Conservation (phyloP, 2,888 invertebrate species). For the Disparrhopalites patrizii region DNA sequence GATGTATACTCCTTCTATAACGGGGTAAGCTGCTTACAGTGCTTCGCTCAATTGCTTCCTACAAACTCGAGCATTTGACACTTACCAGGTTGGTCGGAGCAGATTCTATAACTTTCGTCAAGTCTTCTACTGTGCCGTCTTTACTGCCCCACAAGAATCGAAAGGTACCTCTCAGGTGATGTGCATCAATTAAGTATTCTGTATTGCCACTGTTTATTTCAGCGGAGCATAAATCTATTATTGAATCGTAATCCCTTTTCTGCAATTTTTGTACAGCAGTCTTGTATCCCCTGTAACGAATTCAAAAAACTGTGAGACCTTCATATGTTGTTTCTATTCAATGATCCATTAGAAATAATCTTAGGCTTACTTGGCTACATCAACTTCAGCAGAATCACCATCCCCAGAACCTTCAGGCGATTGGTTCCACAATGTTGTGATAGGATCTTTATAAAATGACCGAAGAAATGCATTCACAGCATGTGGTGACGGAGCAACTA, state of each 20-base stretch:
- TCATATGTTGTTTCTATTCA: not conserved
- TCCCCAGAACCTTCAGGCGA: slow-evolving; percentile 57
- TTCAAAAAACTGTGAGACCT: not conserved
- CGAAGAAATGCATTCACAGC: slow-evolving; percentile 75
- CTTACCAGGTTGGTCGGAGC: slow-evolving; percentile 19
- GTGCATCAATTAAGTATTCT: slow-evolving; percentile 29
- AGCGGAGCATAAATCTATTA: slow-evolving; percentile 38
- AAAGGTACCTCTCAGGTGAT: slow-evolving; percentile 40
- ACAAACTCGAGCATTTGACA: no score
- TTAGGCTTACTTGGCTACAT: not conserved
- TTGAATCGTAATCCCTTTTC: slow-evolving; percentile 30
- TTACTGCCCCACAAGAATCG: slow-evolving; percentile 60
- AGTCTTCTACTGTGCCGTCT: slow-evolving; percentile 66
- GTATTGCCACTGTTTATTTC: slow-evolving; percentile 36
- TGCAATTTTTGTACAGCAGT: slow-evolving; percentile 37
- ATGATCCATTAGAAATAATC: not conserved
- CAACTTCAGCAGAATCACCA: slow-evolving; percentile 4
- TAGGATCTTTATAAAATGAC: slow-evolving; percentile 82
- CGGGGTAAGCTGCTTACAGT: no score
- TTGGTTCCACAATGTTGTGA: slow-evolving; percentile 59
- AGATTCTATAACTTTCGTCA: slow-evolving; percentile 64
- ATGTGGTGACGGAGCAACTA: slow-evolving; percentile 76
- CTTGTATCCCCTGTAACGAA: slow-evolving; percentile 34
- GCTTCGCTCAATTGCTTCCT: no score
- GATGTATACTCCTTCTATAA: no score